Conservation (phyloP, 2,113 vertebrate genomes). For the Gymnogyps californianus region DNA sequence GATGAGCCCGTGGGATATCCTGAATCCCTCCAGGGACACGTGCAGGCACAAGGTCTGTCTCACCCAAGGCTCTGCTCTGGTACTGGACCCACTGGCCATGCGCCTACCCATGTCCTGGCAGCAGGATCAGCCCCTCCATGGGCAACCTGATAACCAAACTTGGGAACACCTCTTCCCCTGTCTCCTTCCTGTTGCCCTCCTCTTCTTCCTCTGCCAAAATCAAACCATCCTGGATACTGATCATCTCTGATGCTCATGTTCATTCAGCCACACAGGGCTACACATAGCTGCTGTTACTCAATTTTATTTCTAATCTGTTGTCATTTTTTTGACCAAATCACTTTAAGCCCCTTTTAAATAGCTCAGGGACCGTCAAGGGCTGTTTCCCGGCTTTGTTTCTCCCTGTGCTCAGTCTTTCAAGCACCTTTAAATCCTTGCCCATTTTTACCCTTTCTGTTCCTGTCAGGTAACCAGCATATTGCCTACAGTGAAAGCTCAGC, state of each 20-base stretch:
- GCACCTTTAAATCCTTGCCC: constrained; percentile 27
- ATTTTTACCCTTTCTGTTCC: constrained; percentile 27
- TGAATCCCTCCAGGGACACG: not conserved
- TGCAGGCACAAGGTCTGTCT: not conserved
- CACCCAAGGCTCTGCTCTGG: not conserved
- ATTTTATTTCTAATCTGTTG: not conserved
- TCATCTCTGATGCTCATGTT: not conserved
- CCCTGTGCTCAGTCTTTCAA: constrained; percentile 38
- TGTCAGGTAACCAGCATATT: not conserved
- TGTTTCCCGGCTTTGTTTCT: constrained; percentile 56
- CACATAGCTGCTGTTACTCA: not conserved
- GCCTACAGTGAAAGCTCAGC: not conserved
- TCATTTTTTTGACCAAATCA: constrained; percentile 49
- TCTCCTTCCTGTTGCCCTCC: not conserved
- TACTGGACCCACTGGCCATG: fast-evolving
- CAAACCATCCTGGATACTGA: not conserved
- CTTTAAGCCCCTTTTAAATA: constrained; percentile 63
- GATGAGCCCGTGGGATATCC: not conserved
- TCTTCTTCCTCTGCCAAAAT: constrained; percentile 21
- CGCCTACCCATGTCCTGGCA: not conserved
- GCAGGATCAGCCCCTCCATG: not conserved
- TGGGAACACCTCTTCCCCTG: not conserved
- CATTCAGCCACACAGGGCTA: not conserved
- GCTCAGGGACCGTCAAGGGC: constrained; percentile 17
- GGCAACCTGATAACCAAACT: not conserved